phyloP scores from a whole-genome alignment of 1,140 invertebrate genomes.

The Euwallacea fornicatus region DNA sequence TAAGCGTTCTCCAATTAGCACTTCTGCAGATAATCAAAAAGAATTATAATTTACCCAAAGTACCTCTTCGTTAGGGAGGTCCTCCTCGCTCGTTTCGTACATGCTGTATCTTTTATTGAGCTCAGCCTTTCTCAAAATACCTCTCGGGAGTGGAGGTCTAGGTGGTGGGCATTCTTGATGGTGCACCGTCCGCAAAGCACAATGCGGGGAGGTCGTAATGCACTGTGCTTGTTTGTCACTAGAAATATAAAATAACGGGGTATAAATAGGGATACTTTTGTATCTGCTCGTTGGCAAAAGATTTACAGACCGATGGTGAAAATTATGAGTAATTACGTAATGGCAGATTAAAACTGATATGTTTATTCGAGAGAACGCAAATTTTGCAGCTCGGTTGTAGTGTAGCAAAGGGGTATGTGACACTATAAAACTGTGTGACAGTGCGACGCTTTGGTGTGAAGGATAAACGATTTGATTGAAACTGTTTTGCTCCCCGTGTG shows the following conservation, averaged over 20 bases:
- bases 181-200: constrained; percentile 68
- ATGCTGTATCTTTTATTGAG: constrained; percentile 74
- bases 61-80: constrained; percentile 43
- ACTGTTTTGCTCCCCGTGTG: too few relatives aligned
- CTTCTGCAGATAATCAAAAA: not conserved
- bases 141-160: constrained; percentile 69
- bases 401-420: too few relatives aligned
- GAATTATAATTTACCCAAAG: not conserved
- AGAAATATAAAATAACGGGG: constrained; percentile 4
- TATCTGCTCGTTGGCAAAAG: too few relatives aligned
- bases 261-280: too few relatives aligned
- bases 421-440: not conserved
- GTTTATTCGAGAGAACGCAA: too few relatives aligned
- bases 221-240: constrained; percentile 58
- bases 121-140: constrained; percentile 59
- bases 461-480: too few relatives aligned
- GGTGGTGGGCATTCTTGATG: constrained; percentile 64
- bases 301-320: too few relatives aligned
- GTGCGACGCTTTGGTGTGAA: too few relatives aligned
- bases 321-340: too few relatives aligned
- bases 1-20: too few relatives aligned
- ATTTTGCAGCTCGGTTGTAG: too few relatives aligned
- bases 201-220: constrained; percentile 55
- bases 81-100: constrained; percentile 69
- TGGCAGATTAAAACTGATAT: too few relatives aligned